Evolutionary conservation across 2,797 vertebrate species (phyloP).

Genomic region (Aphelocoma californica): DNA sequence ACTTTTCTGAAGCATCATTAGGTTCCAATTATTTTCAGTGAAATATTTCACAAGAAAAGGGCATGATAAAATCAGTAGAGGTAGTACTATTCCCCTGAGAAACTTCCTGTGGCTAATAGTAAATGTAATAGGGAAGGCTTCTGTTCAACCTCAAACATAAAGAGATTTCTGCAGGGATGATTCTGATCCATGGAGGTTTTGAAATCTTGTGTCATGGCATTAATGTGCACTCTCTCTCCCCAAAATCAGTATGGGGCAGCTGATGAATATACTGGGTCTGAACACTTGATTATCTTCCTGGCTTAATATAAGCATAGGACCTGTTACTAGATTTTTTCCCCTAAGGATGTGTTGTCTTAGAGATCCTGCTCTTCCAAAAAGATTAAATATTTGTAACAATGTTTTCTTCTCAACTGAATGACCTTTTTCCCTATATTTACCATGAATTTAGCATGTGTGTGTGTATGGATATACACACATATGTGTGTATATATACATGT

Average conservation of each 20-base stretch:
- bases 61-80: slow-evolving; percentile 30
- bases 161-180: background rate
- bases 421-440: background rate
- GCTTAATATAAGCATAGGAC: background rate
- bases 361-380: background rate
- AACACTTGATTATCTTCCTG: background rate
- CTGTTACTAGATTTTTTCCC: background rate
- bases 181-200: background rate
- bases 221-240: background rate
- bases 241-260: background rate
- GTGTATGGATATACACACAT: background rate
- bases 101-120: background rate
- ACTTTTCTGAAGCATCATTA: slow-evolving; percentile 57
- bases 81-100: background rate
- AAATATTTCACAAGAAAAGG: slow-evolving; percentile 49
- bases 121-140: background rate
- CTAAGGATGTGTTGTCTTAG: background rate
- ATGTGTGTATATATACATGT: fast-evolving
- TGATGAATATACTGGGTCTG: background rate
- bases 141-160: background rate
- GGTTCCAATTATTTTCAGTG: slow-evolving; percentile 58
- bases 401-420: background rate
- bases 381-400: background rate
- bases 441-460: background rate
- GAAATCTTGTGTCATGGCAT: background rate